A percentile compares a stretch with the other conserved stretches of the same genome.
phyloP scores from a whole-genome alignment of 2,113 vertebrate genomes.

The Tamias sibiricus region DNA sequence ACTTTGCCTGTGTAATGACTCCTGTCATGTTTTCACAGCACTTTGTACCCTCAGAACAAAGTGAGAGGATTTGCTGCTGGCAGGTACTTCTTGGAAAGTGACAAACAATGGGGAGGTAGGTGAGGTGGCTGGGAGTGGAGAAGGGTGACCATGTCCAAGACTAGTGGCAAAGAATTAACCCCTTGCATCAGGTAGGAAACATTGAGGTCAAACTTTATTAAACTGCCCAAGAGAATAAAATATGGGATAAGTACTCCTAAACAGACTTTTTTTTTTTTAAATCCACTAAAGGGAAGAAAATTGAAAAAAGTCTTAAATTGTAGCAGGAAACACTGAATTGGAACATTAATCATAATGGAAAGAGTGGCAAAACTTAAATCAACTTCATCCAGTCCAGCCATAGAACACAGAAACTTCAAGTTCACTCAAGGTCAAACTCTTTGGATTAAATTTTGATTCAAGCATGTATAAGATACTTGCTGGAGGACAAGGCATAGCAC shows the following conservation, averaged over 20 bases:
- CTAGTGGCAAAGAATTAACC: neutral
- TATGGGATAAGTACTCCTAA: neutral
- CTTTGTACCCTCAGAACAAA: neutral
- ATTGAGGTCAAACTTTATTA: neutral
- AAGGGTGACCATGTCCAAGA: neutral
- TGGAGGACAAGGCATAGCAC: too few species aligned
- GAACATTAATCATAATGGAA: neutral
- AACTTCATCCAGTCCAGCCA: neutral
- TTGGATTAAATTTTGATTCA: neutral
- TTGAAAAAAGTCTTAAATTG: neutral
- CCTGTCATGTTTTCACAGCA: neutral
- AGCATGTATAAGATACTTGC: neutral
- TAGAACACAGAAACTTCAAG: neutral
- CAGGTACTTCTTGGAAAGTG: neutral
- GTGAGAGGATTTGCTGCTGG: neutral
- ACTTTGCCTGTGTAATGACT: neutral
- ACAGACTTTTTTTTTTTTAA: neutral
- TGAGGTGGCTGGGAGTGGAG: neutral
- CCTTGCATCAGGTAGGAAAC: neutral
- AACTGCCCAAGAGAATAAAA: slow-evolving; percentile 21
- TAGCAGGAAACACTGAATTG: neutral
- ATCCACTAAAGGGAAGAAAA: neutral
- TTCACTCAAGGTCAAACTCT: neutral
- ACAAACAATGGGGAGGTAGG: neutral
- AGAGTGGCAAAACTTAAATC: neutral